A percentile compares a stretch with the other conserved stretches of the same genome.
These are phyloP conservation scores for Actenoides hombroni DNA, from an alignment of 2,113 vertebrate genomes.

Conservation along the genomic window DNA sequence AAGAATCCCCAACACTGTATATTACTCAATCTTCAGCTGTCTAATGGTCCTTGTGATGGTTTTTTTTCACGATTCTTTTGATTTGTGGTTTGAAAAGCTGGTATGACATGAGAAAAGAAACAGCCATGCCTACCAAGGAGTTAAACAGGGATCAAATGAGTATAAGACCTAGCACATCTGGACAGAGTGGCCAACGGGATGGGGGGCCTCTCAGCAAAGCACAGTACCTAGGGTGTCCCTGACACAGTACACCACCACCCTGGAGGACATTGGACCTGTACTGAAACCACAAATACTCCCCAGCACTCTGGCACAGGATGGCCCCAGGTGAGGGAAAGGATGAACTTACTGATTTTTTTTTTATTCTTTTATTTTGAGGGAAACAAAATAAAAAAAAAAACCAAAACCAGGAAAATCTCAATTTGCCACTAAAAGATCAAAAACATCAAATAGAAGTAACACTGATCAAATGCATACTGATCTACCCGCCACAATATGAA, in stretches of 20 bases:
- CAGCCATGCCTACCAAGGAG: neutral
- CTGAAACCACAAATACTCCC: neutral
- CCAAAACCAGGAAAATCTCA: neutral
- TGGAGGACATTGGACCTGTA: neutral
- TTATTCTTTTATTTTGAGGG: neutral
- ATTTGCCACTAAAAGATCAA: neutral
- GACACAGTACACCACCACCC: accelerated
- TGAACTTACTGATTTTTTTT: neutral
- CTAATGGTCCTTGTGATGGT: neutral
- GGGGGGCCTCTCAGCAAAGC: accelerated
- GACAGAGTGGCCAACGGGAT: neutral
- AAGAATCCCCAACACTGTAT: neutral
- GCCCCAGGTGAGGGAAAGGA: neutral
- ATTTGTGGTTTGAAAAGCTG: neutral
- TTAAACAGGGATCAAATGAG: neutral
- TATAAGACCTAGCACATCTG: neutral
- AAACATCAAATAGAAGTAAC: neutral
- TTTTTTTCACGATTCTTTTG: neutral
- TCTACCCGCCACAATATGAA: neutral
- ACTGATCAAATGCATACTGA: neutral
- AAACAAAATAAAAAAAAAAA: no score
- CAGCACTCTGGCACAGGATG: neutral
- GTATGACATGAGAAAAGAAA: neutral
- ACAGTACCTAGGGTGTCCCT: neutral
- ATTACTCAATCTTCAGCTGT: neutral